Conservation (phyloP, 2,113 vertebrate genomes). For the Pollachius pollachius region DNA sequence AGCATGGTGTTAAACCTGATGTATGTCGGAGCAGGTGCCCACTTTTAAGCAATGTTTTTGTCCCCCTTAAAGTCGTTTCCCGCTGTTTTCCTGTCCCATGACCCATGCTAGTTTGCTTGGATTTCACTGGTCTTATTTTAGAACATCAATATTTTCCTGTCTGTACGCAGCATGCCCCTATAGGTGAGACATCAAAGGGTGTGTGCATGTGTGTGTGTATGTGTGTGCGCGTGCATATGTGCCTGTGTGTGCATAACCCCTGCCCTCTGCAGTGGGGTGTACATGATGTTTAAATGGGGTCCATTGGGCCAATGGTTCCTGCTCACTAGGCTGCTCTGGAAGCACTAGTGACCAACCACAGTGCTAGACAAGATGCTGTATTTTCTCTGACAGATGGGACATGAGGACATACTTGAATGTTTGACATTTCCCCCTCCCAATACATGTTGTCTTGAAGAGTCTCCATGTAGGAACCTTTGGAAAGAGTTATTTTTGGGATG, state of each 20-base stretch:
- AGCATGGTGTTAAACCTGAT: too few species aligned
- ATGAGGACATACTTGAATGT: background rate
- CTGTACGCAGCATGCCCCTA: slow-evolving; percentile 1
- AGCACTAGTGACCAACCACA: background rate
- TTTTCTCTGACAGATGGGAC: background rate
- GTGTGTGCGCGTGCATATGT: background rate
- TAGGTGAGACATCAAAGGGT: slow-evolving; percentile 34
- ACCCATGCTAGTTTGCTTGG: background rate
- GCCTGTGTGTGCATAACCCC: slow-evolving; percentile 58
- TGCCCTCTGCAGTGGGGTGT: slow-evolving; percentile 36
- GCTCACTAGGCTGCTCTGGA: background rate
- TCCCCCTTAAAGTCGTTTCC: too few species aligned
- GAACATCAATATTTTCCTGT: slow-evolving; percentile 27
- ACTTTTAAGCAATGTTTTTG: too few species aligned
- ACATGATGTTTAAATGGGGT: slow-evolving; percentile 19
- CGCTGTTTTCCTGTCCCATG: background rate
- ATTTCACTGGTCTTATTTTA: slow-evolving; percentile 14
- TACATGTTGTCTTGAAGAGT: background rate
- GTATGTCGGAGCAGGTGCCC: too few species aligned
- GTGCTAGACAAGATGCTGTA: background rate
- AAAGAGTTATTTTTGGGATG: background rate
- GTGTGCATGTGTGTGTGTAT: slow-evolving; percentile 5
- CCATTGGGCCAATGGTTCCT: background rate
- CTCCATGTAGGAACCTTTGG: background rate
- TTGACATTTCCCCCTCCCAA: background rate